Conservation (phyloP, 2,888 invertebrate genomes). For the Acanthosepion pharaonis region DNA sequence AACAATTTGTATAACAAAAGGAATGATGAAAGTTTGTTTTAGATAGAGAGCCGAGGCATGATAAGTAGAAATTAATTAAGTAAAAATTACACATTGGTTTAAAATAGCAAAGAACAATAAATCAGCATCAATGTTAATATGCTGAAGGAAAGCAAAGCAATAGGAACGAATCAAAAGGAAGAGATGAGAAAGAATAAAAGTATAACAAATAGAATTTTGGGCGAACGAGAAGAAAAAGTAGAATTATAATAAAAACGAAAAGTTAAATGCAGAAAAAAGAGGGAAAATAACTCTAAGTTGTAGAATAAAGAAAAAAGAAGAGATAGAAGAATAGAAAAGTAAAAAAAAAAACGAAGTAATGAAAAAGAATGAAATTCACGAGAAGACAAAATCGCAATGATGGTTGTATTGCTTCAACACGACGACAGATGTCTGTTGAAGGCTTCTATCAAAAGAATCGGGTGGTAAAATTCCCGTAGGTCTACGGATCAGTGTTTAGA, state of each 20-base stretch:
- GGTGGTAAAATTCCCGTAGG: constrained; percentile 14
- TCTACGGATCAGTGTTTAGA: not conserved
- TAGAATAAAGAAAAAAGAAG: not conserved
- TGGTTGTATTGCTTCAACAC: not conserved
- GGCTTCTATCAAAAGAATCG: not conserved
- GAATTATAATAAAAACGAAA: not conserved
- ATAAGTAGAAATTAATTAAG: too few species aligned
- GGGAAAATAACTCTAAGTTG: not conserved
- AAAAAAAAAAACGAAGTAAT: not conserved
- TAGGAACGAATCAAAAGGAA: too few species aligned
- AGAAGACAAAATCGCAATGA: not conserved
- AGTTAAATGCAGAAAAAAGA: not conserved
- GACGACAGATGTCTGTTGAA: constrained; percentile 9
- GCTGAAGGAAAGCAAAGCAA: too few species aligned
- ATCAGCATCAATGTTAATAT: too few species aligned
- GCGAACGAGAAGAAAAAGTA: too few species aligned
- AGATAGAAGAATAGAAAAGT: not conserved
- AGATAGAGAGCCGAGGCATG: too few species aligned
- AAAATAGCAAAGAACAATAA: too few species aligned
- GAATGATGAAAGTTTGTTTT: too few species aligned
- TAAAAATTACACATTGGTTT: too few species aligned
- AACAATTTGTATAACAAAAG: too few species aligned
- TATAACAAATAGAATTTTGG: too few species aligned
- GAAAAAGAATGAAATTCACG: not conserved
- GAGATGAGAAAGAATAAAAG: too few species aligned